phyloP scores from a whole-genome alignment of 2,113 vertebrate species.

The Rhynchopsitta pachyrhyncha region DNA sequence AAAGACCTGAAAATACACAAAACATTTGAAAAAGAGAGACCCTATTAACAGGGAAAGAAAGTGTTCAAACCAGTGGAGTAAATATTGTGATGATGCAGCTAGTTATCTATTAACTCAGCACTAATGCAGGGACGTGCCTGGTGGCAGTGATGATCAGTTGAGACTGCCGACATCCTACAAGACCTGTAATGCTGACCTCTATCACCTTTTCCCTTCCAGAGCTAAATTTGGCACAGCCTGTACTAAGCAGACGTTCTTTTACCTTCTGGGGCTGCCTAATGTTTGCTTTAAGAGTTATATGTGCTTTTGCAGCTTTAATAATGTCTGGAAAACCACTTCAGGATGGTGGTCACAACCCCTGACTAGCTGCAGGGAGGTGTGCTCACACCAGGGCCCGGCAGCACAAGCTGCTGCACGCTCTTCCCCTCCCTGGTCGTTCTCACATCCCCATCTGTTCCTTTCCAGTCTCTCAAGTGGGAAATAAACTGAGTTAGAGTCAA shows the following conservation, averaged over 20 bases:
- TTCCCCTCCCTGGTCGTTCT: slow-evolving; percentile 46
- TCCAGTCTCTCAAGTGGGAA: slow-evolving; percentile 65
- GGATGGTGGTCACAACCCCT: slow-evolving; percentile 1
- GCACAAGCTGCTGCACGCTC: slow-evolving; percentile 35
- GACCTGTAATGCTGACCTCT: slow-evolving; percentile 48
- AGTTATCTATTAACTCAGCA: slow-evolving; percentile 54
- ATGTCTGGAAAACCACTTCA: slow-evolving; percentile 32
- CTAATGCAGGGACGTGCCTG: neutral
- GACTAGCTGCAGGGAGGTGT: slow-evolving; percentile 11
- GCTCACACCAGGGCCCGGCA: neutral
- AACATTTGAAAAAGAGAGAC: neutral
- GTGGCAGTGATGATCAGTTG: neutral
- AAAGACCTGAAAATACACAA: slow-evolving; percentile 32
- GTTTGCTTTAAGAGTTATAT: neutral
- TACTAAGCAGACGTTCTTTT: slow-evolving; percentile 32
- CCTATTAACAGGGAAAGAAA: neutral
- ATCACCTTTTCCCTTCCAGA: slow-evolving; percentile 32
- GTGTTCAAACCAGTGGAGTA: neutral
- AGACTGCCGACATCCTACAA: slow-evolving; percentile 29
- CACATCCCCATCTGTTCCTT: slow-evolving; percentile 67
- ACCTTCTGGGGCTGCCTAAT: slow-evolving; percentile 11
- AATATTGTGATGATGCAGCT: slow-evolving; percentile 53
- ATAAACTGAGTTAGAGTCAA: slow-evolving; percentile 63
- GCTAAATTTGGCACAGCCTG: slow-evolving; percentile 38
- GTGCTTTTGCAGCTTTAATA: slow-evolving; percentile 35